Conservation (phyloP, 1,140 invertebrate genomes). For the Rhysida immarginata region DNA sequence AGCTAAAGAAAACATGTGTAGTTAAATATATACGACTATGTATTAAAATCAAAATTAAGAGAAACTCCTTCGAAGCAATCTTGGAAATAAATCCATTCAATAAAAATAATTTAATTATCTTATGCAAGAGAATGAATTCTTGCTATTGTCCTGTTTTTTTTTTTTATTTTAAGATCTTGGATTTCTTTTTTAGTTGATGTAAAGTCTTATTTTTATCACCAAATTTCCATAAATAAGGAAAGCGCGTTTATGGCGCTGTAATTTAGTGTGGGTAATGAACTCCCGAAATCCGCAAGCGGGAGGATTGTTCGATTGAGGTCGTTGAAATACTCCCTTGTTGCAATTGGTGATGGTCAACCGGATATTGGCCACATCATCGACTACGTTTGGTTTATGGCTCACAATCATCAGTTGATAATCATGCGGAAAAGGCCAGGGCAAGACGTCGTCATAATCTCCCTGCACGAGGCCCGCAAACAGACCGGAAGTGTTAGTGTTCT, state of each 20-base stretch:
- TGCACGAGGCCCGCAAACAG: background rate
- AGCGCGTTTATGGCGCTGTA: background rate
- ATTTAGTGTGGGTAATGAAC: background rate
- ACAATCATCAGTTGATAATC: background rate
- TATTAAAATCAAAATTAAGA: too few relatives aligned
- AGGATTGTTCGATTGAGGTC: background rate
- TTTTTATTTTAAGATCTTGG: too few relatives aligned
- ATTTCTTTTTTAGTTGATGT: background rate
- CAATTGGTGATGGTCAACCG: background rate
- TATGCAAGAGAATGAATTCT: too few relatives aligned
- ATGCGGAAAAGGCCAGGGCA: constrained; percentile 2
- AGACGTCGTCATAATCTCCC: constrained; percentile 1
- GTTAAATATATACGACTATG: too few relatives aligned
- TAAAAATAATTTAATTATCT: too few relatives aligned
- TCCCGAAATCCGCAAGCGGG: background rate
- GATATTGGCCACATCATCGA: background rate
- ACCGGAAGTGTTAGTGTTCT: background rate
- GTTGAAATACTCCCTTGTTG: background rate
- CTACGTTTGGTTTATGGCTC: background rate
- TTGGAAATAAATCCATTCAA: too few relatives aligned
- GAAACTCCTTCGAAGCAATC: too few relatives aligned
- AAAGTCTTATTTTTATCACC: background rate
- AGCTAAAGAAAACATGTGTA: too few relatives aligned
- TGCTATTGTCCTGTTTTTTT: too few relatives aligned
- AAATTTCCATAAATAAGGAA: background rate